Evolutionary conservation across 2,888 invertebrate genomes (phyloP).

Genomic region (Tipula unca): DNA sequence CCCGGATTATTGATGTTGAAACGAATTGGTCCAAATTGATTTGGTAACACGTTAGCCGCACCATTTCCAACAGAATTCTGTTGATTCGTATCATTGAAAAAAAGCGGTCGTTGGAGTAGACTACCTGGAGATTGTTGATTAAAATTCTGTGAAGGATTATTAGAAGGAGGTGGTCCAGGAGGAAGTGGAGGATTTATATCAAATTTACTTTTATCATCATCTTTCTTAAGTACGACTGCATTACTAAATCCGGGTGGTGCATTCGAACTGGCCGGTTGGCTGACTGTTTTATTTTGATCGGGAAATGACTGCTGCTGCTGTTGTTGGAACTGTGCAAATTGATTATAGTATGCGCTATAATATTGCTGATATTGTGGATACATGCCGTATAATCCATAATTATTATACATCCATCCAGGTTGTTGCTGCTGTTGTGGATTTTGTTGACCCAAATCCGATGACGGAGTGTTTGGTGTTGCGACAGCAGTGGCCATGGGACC

Average conservation of each 20-base stretch:
- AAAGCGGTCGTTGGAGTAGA: slow-evolving; percentile 38
- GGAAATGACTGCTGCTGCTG: slow-evolving; percentile 27
- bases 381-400: slow-evolving; percentile 21
- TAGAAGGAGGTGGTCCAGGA: slow-evolving; percentile 45
- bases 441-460: neutral
- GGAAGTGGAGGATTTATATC: slow-evolving; percentile 50
- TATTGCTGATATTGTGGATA: slow-evolving; percentile 27
- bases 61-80: slow-evolving; percentile 31
- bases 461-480: slow-evolving; percentile 19
- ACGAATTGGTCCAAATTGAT: slow-evolving; percentile 45
- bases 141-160: slow-evolving; percentile 36
- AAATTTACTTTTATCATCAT: slow-evolving; percentile 32
- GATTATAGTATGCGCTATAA: slow-evolving; percentile 27
- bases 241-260: slow-evolving; percentile 45
- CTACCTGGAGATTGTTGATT: slow-evolving; percentile 26
- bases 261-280: slow-evolving; percentile 36
- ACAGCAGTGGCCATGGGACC: slow-evolving; percentile 24
- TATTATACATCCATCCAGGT: slow-evolving; percentile 24
- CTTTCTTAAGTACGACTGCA: slow-evolving; percentile 31
- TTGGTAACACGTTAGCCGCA: slow-evolving; percentile 23
- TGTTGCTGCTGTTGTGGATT: slow-evolving; percentile 15
- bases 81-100: slow-evolving; percentile 31
- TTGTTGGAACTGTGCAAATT: slow-evolving; percentile 28
- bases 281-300: slow-evolving; percentile 33
- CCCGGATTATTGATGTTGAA: slow-evolving; percentile 47